Evolutionary conservation across 2,888 invertebrate species (phyloP), one percentile per base, ranked within the genome.

Genomic region (Brachyopa scutellaris): DNA sequence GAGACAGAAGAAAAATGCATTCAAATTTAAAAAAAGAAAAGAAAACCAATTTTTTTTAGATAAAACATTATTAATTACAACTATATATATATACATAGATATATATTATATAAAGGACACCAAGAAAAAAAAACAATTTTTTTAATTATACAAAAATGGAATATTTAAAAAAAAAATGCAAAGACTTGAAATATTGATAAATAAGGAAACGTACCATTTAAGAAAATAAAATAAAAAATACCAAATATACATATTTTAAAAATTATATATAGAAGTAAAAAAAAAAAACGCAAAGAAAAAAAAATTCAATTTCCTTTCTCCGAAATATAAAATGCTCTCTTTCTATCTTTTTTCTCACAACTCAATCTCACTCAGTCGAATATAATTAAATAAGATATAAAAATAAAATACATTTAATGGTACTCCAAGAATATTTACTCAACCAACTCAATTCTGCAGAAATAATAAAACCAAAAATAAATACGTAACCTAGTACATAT

Each of bases 131-230:
- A 79, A 79, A 70, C 31, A 61, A 55, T 55, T 79, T 84, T 80
- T 84, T 84, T 69, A 84, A 82, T 69, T 76, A 72, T 73, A 82
- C 76, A 82, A 64, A 66, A n/a, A 77, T 51, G 19, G 13, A 61
- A 72, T 62, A 72, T 72, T 51, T 62, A 72, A 45, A 66, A 64
- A 62, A 74, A 66, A 70, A 76, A 59, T 70, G 70, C 79, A 73
- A 82, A 83, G 77, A 82, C 82, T 84, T 84, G 77, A 79, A 84
- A 74, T 66, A 64, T 61, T 74, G 53, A 83, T 61, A 69, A 66
- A 45, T 76, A 76, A 80, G 74, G 51, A 78, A 69, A 74, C 47
- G 31, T 83, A 79, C 64, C 67, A 72, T 49, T 51, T 73, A 64
- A 67, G 76, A 62, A 47, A 40, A 83, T 23, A 49, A 29, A 40